A percentile compares a stretch with the other conserved stretches of the same genome.
Evolutionary conservation across 2,113 vertebrate species (phyloP).

Genomic region (Brachyhypopomus occidentalis): DNA sequence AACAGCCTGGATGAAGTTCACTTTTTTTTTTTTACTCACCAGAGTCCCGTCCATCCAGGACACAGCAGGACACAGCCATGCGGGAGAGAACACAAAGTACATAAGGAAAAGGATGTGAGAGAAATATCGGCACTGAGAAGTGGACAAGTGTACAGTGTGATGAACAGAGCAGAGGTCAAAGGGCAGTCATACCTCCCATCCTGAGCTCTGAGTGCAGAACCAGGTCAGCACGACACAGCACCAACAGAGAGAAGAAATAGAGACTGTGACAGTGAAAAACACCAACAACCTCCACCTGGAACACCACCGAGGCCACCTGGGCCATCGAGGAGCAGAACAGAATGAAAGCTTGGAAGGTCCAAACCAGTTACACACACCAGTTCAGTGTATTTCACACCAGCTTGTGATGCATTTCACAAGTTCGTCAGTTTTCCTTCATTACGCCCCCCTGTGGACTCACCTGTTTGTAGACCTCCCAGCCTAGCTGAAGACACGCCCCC

Average conservation of each 20-base stretch:
- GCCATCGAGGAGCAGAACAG: too few relatives aligned
- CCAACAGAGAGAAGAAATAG: slow-evolving; percentile 26
- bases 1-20: slow-evolving; percentile 15
- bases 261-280: neutral
- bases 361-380: neutral
- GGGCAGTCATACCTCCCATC: slow-evolving; percentile 74
- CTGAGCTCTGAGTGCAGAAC: slow-evolving; percentile 74
- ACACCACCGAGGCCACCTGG: too few relatives aligned
- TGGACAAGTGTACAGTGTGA: neutral
- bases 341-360: neutral
- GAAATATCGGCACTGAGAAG: neutral
- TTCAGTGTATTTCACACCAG: too few relatives aligned
- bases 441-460: too few relatives aligned
- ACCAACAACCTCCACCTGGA: neutral
- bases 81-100: slow-evolving; percentile 31
- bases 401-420: neutral
- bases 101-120: slow-evolving; percentile 15
- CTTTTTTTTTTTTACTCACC: slow-evolving; percentile 67
- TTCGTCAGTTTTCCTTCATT: too few relatives aligned
- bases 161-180: too few relatives aligned
- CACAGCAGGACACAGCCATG: slow-evolving; percentile 9
- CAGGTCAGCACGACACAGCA: slow-evolving; percentile 11
- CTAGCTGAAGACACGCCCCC: neutral
- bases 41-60: slow-evolving; percentile 44
- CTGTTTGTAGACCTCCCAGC: too few relatives aligned